Conservation (phyloP, 2,797 vertebrate species). For the Geotrypetes seraphini region DNA sequence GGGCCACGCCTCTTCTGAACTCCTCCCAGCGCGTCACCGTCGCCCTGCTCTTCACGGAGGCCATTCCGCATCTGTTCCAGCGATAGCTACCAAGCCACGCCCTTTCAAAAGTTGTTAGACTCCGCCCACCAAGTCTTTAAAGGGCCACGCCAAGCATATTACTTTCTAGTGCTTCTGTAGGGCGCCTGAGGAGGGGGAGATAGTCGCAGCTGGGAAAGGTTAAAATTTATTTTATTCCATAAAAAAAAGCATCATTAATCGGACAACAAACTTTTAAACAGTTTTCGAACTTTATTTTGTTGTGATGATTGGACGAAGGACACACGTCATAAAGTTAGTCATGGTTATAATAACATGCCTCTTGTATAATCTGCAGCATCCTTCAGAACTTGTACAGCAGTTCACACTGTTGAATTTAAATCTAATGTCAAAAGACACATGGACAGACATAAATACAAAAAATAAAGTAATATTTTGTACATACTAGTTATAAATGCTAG, state of each 20-base stretch:
- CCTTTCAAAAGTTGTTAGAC: too few species aligned
- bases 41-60: too few species aligned
- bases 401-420: slow-evolving; percentile 64
- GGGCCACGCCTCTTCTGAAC: too few species aligned
- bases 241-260: too few species aligned
- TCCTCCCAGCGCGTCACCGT: not conserved
- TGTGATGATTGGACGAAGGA: slow-evolving; percentile 86
- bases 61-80: too few species aligned
- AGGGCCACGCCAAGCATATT: not conserved
- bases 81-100: too few species aligned
- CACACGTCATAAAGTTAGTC: slow-evolving; percentile 90
- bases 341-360: slow-evolving; percentile 79
- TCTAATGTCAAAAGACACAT: slow-evolving; percentile 51
- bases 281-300: slow-evolving; percentile 88
- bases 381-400: slow-evolving; percentile 67
- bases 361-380: slow-evolving; percentile 63
- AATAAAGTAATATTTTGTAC: slow-evolving; percentile 9
- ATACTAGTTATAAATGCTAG: slow-evolving; percentile 15
- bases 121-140: too few species aligned
- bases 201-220: too few species aligned
- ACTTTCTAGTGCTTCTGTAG: too few species aligned
- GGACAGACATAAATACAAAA: slow-evolving; percentile 66
- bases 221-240: too few species aligned
- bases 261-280: slow-evolving; percentile 24
- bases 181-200: too few species aligned